Base-by-base conservation (phyloP, 2,888 invertebrate genomes). In the Dyspetes luteomarginatus region DNA sequence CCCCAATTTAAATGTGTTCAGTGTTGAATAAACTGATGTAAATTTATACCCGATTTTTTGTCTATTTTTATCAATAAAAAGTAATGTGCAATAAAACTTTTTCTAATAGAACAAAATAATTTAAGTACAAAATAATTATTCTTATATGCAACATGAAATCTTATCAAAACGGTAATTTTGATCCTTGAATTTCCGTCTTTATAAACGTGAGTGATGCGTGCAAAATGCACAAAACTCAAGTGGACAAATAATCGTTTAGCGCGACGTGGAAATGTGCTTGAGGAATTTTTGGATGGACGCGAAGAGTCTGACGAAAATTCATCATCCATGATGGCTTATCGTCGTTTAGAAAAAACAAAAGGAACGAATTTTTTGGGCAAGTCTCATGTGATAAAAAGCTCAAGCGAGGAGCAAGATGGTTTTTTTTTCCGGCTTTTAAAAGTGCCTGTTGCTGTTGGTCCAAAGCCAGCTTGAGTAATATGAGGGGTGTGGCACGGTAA, bases 391-490 rank as follows among this genome's bases (percentile, higher is more conserved):
- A 19, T 43, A 4, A 26, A 28, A 41, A 41, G 28, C 55, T n/a
- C n/a, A n/a, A n/a, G n/a, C n/a, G n/a, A n/a, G n/a, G n/a, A n/a
- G n/a, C n/a, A n/a, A n/a, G n/a, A n/a, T n/a, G n/a, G 41, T n/a
- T 0, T 24, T 26, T n/a, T 45, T 58, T 58, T 45, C 69, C 41
- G 71, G 73, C 69, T 84, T 87, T 86, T 82, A 86, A 86, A 87
- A 88, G 82, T 81, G 82, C 83, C 74, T 88, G 87, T 88, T 88
- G 84, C 85, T 84, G 82, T 87, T 87, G 87, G 88, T 88, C 50
- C 60, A 67, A 60, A 65, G 88, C 87, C 87, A 87, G 83, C 67
- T 68, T 78, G 73, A 84, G 82, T 85, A 86, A 86, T 85, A 83
- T 77, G 78, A 52, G 60, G 65, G 73, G 48, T 36, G 41, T 41